Percentiles rank a stretch among this genome's conserved stretches.
These are phyloP conservation scores for Vesta saturnalis DNA, from an alignment of 2,888 invertebrate genomes.

Conservation along the genomic window DNA sequence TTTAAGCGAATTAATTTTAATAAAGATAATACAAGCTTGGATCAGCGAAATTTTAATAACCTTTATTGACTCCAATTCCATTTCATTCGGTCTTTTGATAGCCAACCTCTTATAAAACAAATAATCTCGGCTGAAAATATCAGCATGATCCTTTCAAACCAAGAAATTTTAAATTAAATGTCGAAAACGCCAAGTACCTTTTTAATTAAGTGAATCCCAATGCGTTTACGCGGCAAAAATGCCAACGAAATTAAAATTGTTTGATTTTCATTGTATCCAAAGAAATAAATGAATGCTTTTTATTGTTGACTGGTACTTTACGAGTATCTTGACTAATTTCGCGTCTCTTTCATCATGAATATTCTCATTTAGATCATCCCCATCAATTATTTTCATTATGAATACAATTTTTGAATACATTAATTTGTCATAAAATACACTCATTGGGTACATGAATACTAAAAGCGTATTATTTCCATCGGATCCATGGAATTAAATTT, in stretches of 20 bases:
- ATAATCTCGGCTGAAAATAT: constrained; percentile 38
- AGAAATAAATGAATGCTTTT: constrained; percentile 26
- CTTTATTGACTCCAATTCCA: constrained; percentile 49
- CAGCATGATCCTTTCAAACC: constrained; percentile 34
- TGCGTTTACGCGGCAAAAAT: constrained; percentile 25
- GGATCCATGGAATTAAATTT: too few relatives aligned
- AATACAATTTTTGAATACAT: background rate
- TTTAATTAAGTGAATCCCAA: constrained; percentile 41
- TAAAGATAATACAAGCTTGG: constrained; percentile 49
- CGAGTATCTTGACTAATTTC: background rate
- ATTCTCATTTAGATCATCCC: too few relatives aligned
- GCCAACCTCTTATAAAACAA: constrained; percentile 40
- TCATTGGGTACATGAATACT: too few relatives aligned
- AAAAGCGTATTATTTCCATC: too few relatives aligned
- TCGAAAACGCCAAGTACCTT: constrained; percentile 38
- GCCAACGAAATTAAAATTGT: constrained; percentile 36
- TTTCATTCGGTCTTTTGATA: constrained; percentile 39
- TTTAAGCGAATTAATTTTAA: constrained; percentile 45
- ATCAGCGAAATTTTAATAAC: constrained; percentile 51
- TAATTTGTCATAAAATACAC: background rate
- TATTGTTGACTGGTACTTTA: constrained; percentile 28
- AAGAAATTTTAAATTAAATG: constrained; percentile 42
- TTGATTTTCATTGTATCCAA: constrained; percentile 35
- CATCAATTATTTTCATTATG: background rate
- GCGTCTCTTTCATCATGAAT: background rate